phyloP scores from a whole-genome alignment of 2,113 vertebrate species.

The Mionectes macconnelli region DNA sequence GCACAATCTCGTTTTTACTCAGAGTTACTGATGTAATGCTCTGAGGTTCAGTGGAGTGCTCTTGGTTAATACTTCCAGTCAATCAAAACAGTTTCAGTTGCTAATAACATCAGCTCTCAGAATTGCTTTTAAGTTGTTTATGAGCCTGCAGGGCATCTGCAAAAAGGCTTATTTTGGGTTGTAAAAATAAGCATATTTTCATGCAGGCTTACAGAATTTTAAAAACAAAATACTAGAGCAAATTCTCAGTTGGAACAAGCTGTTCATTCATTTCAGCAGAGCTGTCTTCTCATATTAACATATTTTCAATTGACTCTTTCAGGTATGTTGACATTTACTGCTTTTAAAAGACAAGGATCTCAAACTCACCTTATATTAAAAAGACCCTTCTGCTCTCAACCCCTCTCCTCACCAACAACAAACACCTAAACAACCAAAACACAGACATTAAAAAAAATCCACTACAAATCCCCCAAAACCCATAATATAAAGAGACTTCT shows the following conservation, averaged over 20 bases:
- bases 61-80: not conserved
- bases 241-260: not conserved
- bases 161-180: constrained; percentile 7
- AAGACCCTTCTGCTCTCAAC: not conserved
- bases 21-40: not conserved
- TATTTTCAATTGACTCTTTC: not conserved
- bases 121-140: constrained; percentile 30
- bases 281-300: not conserved
- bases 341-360: not conserved
- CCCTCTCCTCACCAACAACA: accelerated
- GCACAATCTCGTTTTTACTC: not conserved
- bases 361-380: not conserved
- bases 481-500: not conserved
- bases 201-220: not conserved
- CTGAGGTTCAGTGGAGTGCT: not conserved
- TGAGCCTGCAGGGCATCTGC: not conserved
- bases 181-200: constrained; percentile 1
- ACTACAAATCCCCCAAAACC: not conserved
- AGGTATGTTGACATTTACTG: not conserved
- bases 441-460: not conserved
- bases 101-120: constrained; percentile 12
- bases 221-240: not conserved
- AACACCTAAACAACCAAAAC: not conserved
- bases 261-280: not conserved
- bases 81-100: constrained; percentile 10